phyloP scores from a whole-genome alignment of 2,888 invertebrate genomes.

The Lacanobia wlatinum region DNA sequence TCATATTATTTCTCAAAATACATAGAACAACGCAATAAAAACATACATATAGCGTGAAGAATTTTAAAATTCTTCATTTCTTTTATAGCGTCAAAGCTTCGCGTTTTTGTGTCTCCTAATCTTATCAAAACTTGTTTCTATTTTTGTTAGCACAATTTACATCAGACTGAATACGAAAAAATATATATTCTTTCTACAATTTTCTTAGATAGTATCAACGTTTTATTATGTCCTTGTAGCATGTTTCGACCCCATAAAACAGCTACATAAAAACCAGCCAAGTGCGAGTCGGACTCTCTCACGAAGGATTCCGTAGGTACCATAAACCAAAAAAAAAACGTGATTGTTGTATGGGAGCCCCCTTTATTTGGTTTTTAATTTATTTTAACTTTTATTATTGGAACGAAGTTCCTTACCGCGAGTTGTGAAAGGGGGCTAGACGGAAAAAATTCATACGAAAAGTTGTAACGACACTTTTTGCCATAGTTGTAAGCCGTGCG shows the following conservation, averaged over 20 bases:
- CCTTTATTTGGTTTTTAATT: too few species aligned
- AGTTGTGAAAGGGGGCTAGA: too few species aligned
- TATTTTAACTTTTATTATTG: too few species aligned
- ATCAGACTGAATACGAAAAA: slow-evolving; percentile 23
- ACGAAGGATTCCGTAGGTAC: too few species aligned
- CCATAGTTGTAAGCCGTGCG: too few species aligned
- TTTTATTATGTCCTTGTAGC: slow-evolving; percentile 50
- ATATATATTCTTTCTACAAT: slow-evolving; percentile 27
- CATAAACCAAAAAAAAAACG: too few species aligned
- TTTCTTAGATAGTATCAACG: slow-evolving; percentile 40
- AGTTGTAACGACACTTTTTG: too few species aligned
- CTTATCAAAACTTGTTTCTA: slow-evolving; percentile 33
- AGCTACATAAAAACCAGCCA: slow-evolving; percentile 31
- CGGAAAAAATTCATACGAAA: too few species aligned
- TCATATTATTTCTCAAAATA: too few species aligned
- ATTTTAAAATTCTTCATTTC: neutral
- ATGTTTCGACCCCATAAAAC: slow-evolving; percentile 56
- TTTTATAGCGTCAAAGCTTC: neutral
- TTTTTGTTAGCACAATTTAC: slow-evolving; percentile 7
- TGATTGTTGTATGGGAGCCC: too few species aligned
- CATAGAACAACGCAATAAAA: slow-evolving; percentile 6
- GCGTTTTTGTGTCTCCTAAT: slow-evolving; percentile 18
- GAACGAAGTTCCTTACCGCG: too few species aligned
- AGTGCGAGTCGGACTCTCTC: too few species aligned
- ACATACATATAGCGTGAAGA: neutral